A percentile compares a stretch with the other conserved stretches of the same genome.
Evolutionary conservation across 2,113 vertebrate genomes (phyloP).

Genomic region (Neotragus pygmaeus): DNA sequence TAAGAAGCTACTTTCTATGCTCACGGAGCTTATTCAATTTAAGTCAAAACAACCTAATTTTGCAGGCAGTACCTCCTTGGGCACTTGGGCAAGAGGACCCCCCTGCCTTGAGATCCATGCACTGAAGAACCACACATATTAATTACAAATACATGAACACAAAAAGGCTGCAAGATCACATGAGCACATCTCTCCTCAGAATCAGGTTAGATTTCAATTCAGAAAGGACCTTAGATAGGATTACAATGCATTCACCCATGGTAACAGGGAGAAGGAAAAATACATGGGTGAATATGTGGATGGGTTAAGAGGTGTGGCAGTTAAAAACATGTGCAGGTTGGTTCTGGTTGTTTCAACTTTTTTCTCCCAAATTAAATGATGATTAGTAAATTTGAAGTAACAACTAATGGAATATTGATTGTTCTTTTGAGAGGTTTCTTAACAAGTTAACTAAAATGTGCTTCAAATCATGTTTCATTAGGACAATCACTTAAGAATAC

Average conservation of each 20-base stretch:
- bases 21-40: background rate
- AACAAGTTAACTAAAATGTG: background rate
- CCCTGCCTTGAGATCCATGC: background rate
- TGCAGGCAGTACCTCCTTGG: background rate
- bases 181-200: rapidly evolving
- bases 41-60: background rate
- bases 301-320: background rate
- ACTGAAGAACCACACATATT: no score
- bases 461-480: background rate
- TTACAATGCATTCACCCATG: rapidly evolving
- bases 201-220: background rate
- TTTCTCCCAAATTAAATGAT: background rate
- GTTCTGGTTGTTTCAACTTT: background rate
- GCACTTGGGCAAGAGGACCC: rapidly evolving
- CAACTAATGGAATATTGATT: background rate
- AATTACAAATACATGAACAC: background rate
- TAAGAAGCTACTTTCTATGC: background rate
- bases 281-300: rapidly evolving
- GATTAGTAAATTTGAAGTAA: background rate
- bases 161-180: no score
- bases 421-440: background rate
- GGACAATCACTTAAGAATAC: background rate
- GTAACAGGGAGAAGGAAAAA: background rate
- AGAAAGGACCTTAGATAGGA: background rate
- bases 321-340: background rate